Percentiles rank a stretch among this genome's conserved stretches.
Evolutionary conservation across 2,888 invertebrate genomes (phyloP).

Genomic region (Mechanitis mazaeus): DNA sequence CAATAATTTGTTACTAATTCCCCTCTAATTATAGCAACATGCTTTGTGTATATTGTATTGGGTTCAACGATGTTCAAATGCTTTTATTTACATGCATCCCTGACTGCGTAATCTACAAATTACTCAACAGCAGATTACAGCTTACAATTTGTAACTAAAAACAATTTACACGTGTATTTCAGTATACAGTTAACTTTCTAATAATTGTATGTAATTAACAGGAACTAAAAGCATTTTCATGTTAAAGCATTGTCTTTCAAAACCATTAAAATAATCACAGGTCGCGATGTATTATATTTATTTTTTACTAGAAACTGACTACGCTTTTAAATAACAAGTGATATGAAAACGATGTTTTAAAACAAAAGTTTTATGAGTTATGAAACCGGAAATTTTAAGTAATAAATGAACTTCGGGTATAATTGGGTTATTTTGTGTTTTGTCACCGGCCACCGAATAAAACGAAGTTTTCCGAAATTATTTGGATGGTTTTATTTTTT

Average conservation of each 20-base stretch:
- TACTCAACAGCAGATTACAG: no score
- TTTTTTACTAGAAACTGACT: constrained; percentile 16
- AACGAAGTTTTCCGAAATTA: neutral
- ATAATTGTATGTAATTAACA: constrained; percentile 15
- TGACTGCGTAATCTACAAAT: neutral
- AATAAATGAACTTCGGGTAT: constrained; percentile 14
- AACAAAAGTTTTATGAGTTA: constrained; percentile 18
- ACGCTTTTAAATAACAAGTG: constrained; percentile 18
- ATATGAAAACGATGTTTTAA: constrained; percentile 13
- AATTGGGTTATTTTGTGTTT: constrained; percentile 12
- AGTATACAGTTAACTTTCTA: neutral
- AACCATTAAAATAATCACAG: constrained; percentile 28
- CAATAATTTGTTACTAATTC: constrained; percentile 73
- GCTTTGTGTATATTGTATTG: constrained; percentile 22
- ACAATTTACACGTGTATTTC: neutral
- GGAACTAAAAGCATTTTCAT: constrained; percentile 37
- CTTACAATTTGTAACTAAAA: no score
- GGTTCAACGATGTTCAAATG: constrained; percentile 15
- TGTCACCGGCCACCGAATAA: constrained; percentile 5
- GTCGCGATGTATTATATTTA: constrained; percentile 21
- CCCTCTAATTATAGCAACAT: constrained; percentile 55
- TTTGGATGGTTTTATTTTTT: neutral
- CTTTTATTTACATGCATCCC: constrained; percentile 3
- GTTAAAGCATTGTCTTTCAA: constrained; percentile 33
- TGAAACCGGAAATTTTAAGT: constrained; percentile 12